Evolutionary conservation across 2,113 vertebrate species (phyloP).

Genomic region (Centropristis striata): DNA sequence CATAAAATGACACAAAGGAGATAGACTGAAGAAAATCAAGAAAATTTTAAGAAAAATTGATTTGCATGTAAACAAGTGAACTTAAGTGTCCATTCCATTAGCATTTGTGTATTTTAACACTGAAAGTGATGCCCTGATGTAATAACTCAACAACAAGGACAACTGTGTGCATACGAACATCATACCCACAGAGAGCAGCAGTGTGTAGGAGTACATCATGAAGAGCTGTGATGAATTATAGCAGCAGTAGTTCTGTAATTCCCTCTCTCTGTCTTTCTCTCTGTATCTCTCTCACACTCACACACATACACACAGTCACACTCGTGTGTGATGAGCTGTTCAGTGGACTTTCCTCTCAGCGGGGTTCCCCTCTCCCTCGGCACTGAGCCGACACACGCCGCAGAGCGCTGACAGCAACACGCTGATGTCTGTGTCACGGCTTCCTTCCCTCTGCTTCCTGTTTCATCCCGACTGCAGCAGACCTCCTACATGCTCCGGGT

Average conservation of each 20-base stretch:
- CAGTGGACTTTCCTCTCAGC: slow-evolving; percentile 69
- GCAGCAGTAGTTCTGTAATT: slow-evolving; percentile 34
- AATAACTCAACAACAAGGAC: neutral
- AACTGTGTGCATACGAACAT: neutral
- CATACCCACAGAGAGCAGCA: slow-evolving; percentile 7
- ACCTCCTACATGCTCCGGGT: slow-evolving; percentile 21
- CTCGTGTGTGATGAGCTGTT: slow-evolving; percentile 44
- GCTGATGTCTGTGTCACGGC: slow-evolving; percentile 63
- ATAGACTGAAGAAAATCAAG: too few relatives aligned
- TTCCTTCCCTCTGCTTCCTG: slow-evolving; percentile 26
- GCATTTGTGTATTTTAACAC: neutral
- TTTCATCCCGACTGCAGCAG: slow-evolving; percentile 33
- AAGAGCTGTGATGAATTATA: slow-evolving; percentile 38
- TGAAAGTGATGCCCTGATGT: neutral
- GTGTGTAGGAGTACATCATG: slow-evolving; percentile 25
- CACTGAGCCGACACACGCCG: slow-evolving; percentile 42
- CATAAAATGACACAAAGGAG: neutral
- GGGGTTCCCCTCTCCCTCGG: slow-evolving; percentile 53
- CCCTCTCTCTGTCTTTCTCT: neutral
- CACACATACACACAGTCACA: slow-evolving; percentile 36
- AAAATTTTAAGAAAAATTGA: too few relatives aligned
- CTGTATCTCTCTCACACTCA: slow-evolving; percentile 16
- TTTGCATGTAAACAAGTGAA: neutral
- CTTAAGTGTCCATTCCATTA: neutral
- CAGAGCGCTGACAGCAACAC: slow-evolving; percentile 57